These are phyloP conservation scores for Capra hircus DNA, from an alignment of 2,113 vertebrate genomes.

Conservation along the genomic window DNA sequence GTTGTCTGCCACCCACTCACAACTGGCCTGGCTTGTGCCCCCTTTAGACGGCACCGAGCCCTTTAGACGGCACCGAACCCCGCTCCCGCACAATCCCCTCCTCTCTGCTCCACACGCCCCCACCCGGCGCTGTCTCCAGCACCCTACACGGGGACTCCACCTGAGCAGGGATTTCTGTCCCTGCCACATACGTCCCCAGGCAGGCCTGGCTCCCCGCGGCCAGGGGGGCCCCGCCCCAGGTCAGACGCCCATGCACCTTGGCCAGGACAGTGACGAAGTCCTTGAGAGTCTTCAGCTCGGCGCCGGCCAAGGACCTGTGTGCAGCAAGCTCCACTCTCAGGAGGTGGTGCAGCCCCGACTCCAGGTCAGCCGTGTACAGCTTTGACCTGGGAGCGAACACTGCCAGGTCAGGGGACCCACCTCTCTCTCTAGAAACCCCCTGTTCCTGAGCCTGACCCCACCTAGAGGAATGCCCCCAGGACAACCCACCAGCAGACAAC, in stretches of 20 bases:
- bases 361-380: constrained; percentile 92
- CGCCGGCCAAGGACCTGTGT: constrained; percentile 87
- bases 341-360: constrained; percentile 93
- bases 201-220: background rate
- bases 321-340: constrained; percentile 92
- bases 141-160: background rate
- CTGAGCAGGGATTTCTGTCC: background rate
- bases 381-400: constrained; percentile 78
- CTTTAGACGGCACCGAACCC: no score
- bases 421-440: rapidly evolving
- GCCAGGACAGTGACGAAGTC: constrained; percentile 89
- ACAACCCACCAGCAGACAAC: background rate
- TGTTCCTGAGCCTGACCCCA: background rate
- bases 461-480: background rate
- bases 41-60: background rate
- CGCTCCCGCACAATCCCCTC: background rate
- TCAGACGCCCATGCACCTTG: constrained; percentile 81
- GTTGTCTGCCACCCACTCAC: background rate
- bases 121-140: rapidly evolving
- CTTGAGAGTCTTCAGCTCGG: constrained; percentile 89
- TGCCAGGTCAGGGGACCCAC: background rate
- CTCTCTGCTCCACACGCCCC: background rate
- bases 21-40: background rate
- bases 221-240: rapidly evolving
- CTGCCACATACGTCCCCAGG: background rate